phyloP scores from a whole-genome alignment of 2,113 vertebrate species.

The Cinclus cinclus region DNA sequence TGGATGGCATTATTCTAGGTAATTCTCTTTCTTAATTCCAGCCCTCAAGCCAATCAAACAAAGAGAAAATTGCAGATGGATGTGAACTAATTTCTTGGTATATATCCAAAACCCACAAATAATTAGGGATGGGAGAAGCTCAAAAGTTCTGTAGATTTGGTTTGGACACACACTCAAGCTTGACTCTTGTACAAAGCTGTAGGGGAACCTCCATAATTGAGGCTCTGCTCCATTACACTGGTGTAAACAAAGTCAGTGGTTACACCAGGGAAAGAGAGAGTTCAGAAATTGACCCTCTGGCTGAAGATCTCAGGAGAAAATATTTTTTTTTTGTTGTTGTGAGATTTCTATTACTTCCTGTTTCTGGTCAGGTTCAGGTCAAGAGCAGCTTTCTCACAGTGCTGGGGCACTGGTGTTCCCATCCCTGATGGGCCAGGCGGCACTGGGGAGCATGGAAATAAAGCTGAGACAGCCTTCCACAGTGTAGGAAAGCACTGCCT shows the following conservation, averaged over 20 bases:
- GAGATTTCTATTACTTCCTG: constrained; percentile 62
- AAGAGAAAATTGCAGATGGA: constrained; percentile 32
- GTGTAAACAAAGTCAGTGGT: constrained; percentile 50
- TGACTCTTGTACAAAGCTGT: neutral
- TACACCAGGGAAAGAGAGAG: constrained; percentile 55
- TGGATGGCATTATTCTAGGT: constrained; percentile 53
- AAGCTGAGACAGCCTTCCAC: neutral
- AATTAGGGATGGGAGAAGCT: constrained; percentile 40
- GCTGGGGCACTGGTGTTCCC: constrained; percentile 38
- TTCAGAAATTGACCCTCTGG: constrained; percentile 36
- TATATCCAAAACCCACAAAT: constrained; percentile 56
- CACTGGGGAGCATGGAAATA: constrained; percentile 39
- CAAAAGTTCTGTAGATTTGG: constrained; percentile 43
- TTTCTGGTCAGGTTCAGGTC: constrained; percentile 68
- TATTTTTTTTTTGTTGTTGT: neutral
- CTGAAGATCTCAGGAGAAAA: constrained; percentile 58
- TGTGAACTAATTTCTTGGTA: constrained; percentile 56
- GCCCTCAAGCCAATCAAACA: constrained; percentile 46
- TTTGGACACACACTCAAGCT: constrained; percentile 32
- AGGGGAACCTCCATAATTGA: constrained; percentile 48
- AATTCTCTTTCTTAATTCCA: constrained; percentile 44
- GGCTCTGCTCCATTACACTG: constrained; percentile 30
- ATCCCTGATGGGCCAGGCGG: neutral
- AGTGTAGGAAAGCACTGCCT: neutral
- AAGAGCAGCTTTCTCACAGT: constrained; percentile 63